These are phyloP conservation scores for Melitaea athalia DNA, from an alignment of 2,888 invertebrate genomes.

Conservation along the genomic window DNA sequence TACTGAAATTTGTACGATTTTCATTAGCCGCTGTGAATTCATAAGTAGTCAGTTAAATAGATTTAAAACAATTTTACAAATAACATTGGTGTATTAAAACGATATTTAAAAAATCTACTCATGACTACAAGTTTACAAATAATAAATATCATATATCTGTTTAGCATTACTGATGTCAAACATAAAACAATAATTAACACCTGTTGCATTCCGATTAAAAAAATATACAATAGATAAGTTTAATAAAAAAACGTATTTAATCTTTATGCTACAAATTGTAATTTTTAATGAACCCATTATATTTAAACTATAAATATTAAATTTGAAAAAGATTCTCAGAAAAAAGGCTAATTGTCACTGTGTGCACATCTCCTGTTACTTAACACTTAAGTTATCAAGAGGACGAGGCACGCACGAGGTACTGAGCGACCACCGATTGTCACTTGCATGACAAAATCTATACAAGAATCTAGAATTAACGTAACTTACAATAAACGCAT, in stretches of 20 bases:
- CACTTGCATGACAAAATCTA: conserved; percentile 60
- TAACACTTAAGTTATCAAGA: conserved; percentile 69
- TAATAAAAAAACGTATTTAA: conserved; percentile 47
- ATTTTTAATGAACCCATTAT: conserved; percentile 53
- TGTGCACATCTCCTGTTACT: conserved; percentile 66
- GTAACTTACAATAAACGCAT: conserved; percentile 81
- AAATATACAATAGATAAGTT: conserved; percentile 1
- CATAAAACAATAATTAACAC: conserved; percentile 6
- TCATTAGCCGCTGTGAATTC: conserved; percentile 17
- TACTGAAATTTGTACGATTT: conserved; percentile 35
- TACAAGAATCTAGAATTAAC: conserved; percentile 77
- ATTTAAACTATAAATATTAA: conserved; percentile 59
- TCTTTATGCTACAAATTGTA: conserved; percentile 57
- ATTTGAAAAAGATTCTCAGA: conserved; percentile 61
- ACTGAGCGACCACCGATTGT: conserved; percentile 38
- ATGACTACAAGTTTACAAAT: conserved; percentile 3
- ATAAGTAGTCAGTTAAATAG: background rate
- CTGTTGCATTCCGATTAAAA: conserved; percentile 12
- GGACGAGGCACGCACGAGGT: conserved; percentile 64
- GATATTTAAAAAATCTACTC: conserved; percentile 16
- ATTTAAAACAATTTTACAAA: conserved; percentile 16
- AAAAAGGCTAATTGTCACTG: conserved; percentile 52
- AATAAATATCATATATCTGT: conserved; percentile 19
- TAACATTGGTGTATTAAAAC: conserved; percentile 9
- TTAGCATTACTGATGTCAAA: conserved; percentile 14